Conservation (phyloP, 2,797 vertebrate species). For the Cossypha dichroa region DNA sequence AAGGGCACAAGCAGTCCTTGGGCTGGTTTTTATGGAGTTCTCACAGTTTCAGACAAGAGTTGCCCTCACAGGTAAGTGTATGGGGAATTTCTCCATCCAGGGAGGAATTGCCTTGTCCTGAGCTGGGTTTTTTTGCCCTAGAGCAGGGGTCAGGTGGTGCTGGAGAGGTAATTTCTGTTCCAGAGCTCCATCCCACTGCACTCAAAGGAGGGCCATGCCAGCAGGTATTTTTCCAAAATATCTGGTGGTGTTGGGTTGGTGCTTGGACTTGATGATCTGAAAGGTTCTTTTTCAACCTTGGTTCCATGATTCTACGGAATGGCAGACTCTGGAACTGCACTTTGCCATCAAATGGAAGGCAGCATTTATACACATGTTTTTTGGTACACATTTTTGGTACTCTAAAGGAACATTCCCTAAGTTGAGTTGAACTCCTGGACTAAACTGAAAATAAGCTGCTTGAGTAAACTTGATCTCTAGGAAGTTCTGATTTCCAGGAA, state of each 20-base stretch:
- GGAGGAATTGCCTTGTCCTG: neutral
- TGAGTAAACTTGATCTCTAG: neutral
- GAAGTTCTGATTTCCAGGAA: neutral
- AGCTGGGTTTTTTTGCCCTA: neutral
- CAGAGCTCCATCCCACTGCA: accelerated
- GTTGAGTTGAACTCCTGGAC: neutral
- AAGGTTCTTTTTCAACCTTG: neutral
- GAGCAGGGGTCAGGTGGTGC: neutral
- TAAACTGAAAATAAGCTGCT: neutral
- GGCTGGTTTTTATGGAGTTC: neutral
- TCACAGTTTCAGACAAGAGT: neutral
- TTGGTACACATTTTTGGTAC: neutral
- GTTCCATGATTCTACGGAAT: neutral
- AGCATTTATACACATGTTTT: neutral
- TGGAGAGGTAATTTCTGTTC: neutral
- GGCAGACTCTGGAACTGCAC: neutral
- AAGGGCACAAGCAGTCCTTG: neutral
- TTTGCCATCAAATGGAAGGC: neutral
- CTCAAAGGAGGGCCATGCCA: accelerated
- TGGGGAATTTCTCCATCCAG: neutral
- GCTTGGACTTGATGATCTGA: neutral
- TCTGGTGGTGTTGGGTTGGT: neutral
- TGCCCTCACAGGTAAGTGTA: constrained; percentile 27
- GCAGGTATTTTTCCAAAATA: neutral
- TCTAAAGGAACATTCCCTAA: neutral